phyloP scores from a whole-genome alignment of 2,113 vertebrate species.

The Casuarius casuarius region DNA sequence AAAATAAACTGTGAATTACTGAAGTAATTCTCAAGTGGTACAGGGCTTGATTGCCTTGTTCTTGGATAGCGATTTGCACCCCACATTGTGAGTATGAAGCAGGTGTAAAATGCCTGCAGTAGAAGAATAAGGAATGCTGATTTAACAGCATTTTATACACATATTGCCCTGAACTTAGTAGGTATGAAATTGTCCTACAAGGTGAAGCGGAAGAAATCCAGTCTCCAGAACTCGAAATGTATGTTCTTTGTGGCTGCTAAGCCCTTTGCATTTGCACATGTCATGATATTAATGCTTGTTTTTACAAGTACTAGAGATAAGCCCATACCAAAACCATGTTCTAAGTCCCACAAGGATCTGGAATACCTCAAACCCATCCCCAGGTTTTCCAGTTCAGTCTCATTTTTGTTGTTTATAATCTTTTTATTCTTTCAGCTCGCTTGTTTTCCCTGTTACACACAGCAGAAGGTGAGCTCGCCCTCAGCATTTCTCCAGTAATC shows the following conservation, averaged over 20 bases:
- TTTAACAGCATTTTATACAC: background rate
- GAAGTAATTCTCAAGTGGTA: background rate
- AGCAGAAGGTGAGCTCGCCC: background rate
- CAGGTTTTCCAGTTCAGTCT: background rate
- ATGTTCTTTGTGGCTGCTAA: background rate
- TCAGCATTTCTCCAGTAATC: background rate
- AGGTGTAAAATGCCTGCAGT: constrained; percentile 3
- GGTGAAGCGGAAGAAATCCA: background rate
- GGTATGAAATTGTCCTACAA: background rate
- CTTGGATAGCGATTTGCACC: constrained; percentile 7
- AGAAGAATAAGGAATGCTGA: background rate
- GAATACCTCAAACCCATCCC: background rate
- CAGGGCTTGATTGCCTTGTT: background rate
- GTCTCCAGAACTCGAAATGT: background rate
- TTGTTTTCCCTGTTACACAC: background rate
- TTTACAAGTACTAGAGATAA: background rate
- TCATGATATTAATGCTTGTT: background rate
- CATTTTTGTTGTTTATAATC: background rate
- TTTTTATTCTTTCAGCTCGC: background rate
- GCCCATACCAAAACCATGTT: background rate
- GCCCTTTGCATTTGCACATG: background rate
- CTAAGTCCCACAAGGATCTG: background rate
- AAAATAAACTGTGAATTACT: constrained; percentile 29
- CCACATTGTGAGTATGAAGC: background rate
- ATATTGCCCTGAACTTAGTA: background rate